Evolutionary conservation across 2,888 invertebrate species (phyloP).

Genomic region (Scaptomyza parva): DNA sequence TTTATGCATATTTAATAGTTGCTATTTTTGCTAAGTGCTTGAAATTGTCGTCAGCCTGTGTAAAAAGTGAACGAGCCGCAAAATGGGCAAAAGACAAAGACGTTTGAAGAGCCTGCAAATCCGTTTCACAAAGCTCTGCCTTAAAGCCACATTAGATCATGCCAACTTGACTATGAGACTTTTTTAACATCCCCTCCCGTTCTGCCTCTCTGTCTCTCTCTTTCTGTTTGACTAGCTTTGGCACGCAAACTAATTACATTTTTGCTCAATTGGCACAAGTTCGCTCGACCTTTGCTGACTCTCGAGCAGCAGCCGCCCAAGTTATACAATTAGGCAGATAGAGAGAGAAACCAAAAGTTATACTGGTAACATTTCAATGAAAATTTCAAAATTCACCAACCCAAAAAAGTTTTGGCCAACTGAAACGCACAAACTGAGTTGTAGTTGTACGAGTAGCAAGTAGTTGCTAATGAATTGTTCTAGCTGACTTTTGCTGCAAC

Average conservation of each 20-base stretch:
- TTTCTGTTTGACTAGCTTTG: constrained; percentile 7
- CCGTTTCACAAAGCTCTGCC: constrained; percentile 35
- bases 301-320: constrained; percentile 41
- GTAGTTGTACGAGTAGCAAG: constrained; percentile 1
- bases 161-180: constrained; percentile 12
- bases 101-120: constrained; percentile 50
- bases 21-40: constrained; percentile 81
- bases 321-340: constrained; percentile 70
- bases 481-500: constrained; percentile 66
- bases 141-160: constrained; percentile 42
- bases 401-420: constrained; percentile 52
- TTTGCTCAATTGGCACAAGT: constrained; percentile 65
- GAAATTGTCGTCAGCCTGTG: constrained; percentile 62
- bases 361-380: constrained; percentile 74
- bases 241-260: constrained; percentile 70
- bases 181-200: not conserved
- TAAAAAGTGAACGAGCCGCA: constrained; percentile 12
- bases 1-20: constrained; percentile 81
- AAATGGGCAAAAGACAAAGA: constrained; percentile 35
- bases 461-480: constrained; percentile 72
- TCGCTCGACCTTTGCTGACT: constrained; percentile 62
- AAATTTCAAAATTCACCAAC: constrained; percentile 65
- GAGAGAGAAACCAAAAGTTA: constrained; percentile 58
- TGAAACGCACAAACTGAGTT: not conserved
- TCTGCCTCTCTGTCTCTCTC: not conserved